A percentile compares a stretch with the other conserved stretches of the same genome.
phyloP scores from a whole-genome alignment of 2,797 vertebrate species.

The Nyctalus aviator region DNA sequence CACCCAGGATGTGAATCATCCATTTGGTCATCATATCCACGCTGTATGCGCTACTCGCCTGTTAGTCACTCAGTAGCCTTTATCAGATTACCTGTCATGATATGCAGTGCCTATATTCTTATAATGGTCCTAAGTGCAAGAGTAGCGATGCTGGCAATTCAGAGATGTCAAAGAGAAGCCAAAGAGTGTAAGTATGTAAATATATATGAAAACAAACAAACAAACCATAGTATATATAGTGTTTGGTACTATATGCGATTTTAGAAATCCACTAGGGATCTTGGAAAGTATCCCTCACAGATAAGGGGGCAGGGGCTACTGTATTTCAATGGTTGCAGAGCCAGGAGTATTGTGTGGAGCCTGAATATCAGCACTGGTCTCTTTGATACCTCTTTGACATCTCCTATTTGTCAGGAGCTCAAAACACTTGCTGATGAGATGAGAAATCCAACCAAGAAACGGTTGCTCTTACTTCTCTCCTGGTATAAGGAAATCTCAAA shows the following conservation, averaged over 20 bases:
- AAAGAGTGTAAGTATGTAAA: not conserved
- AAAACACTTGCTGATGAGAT: not conserved
- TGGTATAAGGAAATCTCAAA: not conserved
- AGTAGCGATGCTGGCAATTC: not conserved
- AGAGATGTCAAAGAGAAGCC: not conserved
- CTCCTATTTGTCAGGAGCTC: not conserved
- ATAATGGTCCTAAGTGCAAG: not conserved
- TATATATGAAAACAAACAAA: not conserved
- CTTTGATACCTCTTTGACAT: not conserved
- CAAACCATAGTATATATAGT: too few relatives aligned
- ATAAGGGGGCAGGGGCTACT: not conserved
- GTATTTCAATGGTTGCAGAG: not conserved
- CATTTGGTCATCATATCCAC: not conserved
- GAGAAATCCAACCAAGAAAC: constrained; percentile 43
- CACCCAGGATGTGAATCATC: not conserved
- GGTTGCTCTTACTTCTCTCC: not conserved
- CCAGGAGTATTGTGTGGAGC: not conserved
- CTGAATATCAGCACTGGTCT: not conserved
- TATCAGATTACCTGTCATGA: not conserved
- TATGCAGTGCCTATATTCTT: not conserved
- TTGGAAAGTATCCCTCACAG: not conserved
- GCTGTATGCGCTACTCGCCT: not conserved
- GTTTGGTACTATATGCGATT: not conserved
- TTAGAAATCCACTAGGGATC: not conserved
- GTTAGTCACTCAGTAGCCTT: not conserved